Base-by-base conservation (phyloP, 2,888 invertebrate species). In the Sesia apiformis region DNA sequence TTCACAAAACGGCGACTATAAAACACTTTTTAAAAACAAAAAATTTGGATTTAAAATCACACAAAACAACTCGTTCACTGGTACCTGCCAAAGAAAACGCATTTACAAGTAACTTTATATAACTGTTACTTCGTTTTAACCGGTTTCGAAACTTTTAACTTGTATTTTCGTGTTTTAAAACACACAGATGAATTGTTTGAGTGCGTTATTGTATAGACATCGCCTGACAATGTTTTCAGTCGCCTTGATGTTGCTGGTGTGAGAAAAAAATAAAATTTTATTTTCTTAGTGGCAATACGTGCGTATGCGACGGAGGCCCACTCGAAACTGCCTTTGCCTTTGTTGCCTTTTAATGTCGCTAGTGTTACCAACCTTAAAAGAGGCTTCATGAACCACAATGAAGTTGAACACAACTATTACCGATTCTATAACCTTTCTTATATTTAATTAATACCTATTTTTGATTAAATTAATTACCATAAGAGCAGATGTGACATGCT, bases 61-160 rank as follows among this genome's bases (percentile, higher is more conserved):
- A 76, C 75, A 73, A 76, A 73, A 79, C 67, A 70, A 70, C 65
- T 56, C 59, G 64, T 65, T 65, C 50, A 50, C 50, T 38, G 6
- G 61, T 68, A 72, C 72, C 73, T 74, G 81, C 72, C 72, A 81
- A 81, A 75, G 79, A 80, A 78, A 79, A 72, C 63, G 65, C 64
- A 46, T 46, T 8, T 46, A 41, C 7, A 41, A 7, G 41, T 41
- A 71, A 61, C 67, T 83, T 84, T 82, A 84, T 82, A 73, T 84
- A 82, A 84, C 84, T 77, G 78, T 78, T 60, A 72, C 57, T 53
- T 53, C 58, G 59, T 57, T 54, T 58, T 46, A 70, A 81, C 82
- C 72, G 74, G 77, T 78, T 77, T 61, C 52, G 50, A 54, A 50
- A 38, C 8, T 50, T 38, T 50, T 4, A 23, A 7, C 38, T 57